A percentile compares a stretch with the other conserved stretches of the same genome.
Conservation (phyloP, 2,113 vertebrate genomes). For the Oncorhynchus nerka region DNA sequence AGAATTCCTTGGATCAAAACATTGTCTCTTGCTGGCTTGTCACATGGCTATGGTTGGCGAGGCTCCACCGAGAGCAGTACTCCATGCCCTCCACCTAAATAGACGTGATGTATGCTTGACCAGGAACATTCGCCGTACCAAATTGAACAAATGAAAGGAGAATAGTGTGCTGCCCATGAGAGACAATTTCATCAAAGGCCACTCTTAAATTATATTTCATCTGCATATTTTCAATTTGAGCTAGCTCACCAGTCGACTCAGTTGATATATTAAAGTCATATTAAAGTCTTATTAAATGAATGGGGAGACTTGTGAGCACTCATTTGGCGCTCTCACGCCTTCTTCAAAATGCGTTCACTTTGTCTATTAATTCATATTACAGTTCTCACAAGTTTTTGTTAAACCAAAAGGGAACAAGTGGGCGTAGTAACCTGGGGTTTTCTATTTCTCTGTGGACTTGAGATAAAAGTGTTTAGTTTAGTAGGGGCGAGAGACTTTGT, state of each 20-base stretch:
- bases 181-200: constrained; percentile 52
- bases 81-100: constrained; percentile 35
- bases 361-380: neutral
- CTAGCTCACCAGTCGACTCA: constrained; percentile 36
- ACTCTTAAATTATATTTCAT: constrained; percentile 63
- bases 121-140: constrained; percentile 36
- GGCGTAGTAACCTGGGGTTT: constrained; percentile 15
- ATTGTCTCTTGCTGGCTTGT: neutral
- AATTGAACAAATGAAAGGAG: constrained; percentile 60
- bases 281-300: constrained; percentile 35
- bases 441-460: constrained; percentile 8
- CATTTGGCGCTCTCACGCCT: neutral
- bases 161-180: constrained; percentile 32
- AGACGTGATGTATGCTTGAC: constrained; percentile 52
- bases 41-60: neutral
- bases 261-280: constrained; percentile 32
- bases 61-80: neutral
- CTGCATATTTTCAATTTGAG: constrained; percentile 63
- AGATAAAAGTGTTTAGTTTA: constrained; percentile 20
- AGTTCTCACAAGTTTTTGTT: constrained; percentile 18
- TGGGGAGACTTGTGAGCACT: constrained; percentile 16
- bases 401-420: constrained; percentile 12
- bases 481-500: constrained; percentile 20
- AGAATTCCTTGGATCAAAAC: neutral
- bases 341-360: neutral